A percentile compares a stretch with the other conserved stretches of the same genome.
phyloP scores from a whole-genome alignment of 53 echinoderm and acorn worm species.

The Hippasteria phrygiana region DNA sequence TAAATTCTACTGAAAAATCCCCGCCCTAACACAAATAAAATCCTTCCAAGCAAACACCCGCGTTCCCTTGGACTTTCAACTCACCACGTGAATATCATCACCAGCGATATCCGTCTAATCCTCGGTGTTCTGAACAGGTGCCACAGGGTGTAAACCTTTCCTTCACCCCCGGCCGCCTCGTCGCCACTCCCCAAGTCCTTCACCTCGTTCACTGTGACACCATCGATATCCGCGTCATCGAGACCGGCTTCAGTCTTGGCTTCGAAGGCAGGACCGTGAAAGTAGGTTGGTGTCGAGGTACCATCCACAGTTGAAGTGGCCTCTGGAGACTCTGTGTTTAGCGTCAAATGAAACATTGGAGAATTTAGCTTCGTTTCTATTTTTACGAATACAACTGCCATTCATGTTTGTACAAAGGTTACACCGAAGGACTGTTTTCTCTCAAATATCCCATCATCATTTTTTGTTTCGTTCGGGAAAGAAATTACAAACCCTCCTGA shows the following conservation, averaged over 20 bases:
- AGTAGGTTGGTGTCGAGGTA: neutral
- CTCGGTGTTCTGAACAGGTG: conserved; percentile 75
- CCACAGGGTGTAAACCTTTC: conserved; percentile 48
- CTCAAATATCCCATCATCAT: too few species aligned
- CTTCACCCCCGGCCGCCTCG: neutral
- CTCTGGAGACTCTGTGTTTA: neutral
- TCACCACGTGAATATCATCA: conserved; percentile 95
- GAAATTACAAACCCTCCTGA: too few species aligned
- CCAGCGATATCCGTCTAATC: conserved; percentile 74
- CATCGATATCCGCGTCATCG: neutral
- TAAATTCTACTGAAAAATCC: too few species aligned
- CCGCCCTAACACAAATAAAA: neutral
- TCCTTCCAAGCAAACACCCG: neutral
- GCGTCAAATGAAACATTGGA: neutral
- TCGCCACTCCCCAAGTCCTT: neutral
- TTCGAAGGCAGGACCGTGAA: neutral
- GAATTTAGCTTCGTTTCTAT: too few species aligned
- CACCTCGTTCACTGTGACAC: neutral
- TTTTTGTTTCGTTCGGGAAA: too few species aligned
- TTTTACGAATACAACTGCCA: too few species aligned
- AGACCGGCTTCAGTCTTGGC: neutral
- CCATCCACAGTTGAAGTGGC: neutral
- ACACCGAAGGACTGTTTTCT: too few species aligned
- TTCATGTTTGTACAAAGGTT: too few species aligned
- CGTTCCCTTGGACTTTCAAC: neutral